Conservation (phyloP, 2,797 vertebrate genomes). For the Rhodeus uyekii region DNA sequence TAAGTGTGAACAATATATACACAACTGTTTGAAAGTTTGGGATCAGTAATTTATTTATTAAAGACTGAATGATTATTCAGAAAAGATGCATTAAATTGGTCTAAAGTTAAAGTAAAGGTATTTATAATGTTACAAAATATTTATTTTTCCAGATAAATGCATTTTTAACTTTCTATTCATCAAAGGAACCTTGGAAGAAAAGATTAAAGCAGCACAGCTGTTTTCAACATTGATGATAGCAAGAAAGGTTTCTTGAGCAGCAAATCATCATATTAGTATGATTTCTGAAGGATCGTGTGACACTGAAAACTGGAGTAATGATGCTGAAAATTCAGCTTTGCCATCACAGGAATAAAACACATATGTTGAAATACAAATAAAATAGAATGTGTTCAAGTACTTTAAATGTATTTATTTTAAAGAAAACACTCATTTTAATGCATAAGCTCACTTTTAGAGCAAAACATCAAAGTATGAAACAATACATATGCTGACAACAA, state of each 20-base stretch:
- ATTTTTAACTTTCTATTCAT: not conserved
- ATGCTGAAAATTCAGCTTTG: conserved; percentile 5
- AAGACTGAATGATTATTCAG: not conserved
- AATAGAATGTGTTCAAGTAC: not conserved
- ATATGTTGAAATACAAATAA: not conserved
- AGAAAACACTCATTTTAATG: not conserved
- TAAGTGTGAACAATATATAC: conserved; percentile 1
- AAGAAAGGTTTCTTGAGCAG: not conserved
- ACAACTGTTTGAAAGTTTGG: not conserved
- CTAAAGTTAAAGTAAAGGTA: not conserved
- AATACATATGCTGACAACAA: not conserved
- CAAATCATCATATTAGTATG: not conserved
- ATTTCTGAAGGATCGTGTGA: not conserved
- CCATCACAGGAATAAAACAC: not conserved
- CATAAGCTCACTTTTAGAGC: not conserved
- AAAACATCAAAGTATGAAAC: not conserved
- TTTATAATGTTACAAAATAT: not conserved
- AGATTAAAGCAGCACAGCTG: not conserved
- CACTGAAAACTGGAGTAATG: not conserved
- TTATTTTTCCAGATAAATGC: not conserved
- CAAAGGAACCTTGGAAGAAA: not conserved
- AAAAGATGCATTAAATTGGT: not conserved
- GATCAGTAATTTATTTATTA: not conserved
- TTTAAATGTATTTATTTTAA: not conserved
- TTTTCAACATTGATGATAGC: not conserved